These are phyloP conservation scores for Ancistrus triradiatus DNA, from an alignment of 2,113 vertebrate species.

Conservation along the genomic window DNA sequence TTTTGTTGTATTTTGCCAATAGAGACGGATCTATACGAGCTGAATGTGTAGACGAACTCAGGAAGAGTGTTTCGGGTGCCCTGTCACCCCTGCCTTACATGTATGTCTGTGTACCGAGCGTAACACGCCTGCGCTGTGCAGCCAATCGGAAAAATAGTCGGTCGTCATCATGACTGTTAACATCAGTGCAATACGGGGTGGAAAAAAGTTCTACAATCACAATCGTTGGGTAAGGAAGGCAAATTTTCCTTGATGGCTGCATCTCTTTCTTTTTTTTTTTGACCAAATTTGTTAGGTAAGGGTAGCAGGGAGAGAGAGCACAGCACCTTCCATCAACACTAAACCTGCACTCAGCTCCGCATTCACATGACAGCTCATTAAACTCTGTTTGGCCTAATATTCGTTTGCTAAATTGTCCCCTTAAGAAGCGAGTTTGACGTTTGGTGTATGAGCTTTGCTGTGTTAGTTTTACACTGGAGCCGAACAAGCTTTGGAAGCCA, in stretches of 20 bases:
- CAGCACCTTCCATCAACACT: not conserved
- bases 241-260: conserved; percentile 18
- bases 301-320: conserved; percentile 16
- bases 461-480: no score
- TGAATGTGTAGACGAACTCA: conserved; percentile 87
- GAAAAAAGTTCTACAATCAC: conserved; percentile 71
- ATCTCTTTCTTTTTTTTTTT: conserved; percentile 52
- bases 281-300: conserved; percentile 72
- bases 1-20: conserved; percentile 43
- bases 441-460: no score
- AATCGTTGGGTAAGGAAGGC: conserved; percentile 55
- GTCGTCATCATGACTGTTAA: conserved; percentile 24
- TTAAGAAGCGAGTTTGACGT: no score
- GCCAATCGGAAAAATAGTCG: not conserved
- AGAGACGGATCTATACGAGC: not conserved
- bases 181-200: conserved; percentile 49
- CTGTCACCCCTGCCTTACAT: conserved; percentile 10
- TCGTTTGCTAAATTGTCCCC: no score
- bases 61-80: conserved; percentile 62
- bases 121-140: conserved; percentile 16
- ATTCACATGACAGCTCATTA: not conserved
- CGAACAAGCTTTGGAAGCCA: no score
- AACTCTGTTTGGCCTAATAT: no score
- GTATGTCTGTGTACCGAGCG: conserved; percentile 31
- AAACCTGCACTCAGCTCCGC: not conserved